A percentile compares a stretch with the other conserved stretches of the same genome.
These are phyloP conservation scores for Plagiodera versicolora DNA, from an alignment of 2,888 invertebrate genomes.

Conservation along the genomic window DNA sequence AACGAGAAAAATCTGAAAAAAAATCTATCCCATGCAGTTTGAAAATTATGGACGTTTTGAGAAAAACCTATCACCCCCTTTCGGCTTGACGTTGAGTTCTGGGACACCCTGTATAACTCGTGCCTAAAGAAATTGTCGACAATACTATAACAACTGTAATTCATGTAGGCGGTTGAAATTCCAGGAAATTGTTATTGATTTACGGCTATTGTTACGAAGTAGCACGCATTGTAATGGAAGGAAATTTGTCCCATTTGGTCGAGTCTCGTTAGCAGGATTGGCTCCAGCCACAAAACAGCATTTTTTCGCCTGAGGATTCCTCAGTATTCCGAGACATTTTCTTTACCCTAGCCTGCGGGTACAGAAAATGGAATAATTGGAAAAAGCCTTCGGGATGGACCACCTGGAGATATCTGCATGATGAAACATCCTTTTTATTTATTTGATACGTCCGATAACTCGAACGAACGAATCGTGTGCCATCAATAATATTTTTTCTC, in stretches of 20 bases:
- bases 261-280: background rate
- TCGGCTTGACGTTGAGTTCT: too few relatives aligned
- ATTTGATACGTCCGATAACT: slow-evolving; percentile 3
- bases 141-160: background rate
- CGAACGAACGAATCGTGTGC: slow-evolving; percentile 3
- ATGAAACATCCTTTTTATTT: background rate
- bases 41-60: too few relatives aligned
- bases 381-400: too few relatives aligned
- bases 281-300: background rate
- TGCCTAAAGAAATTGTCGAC: background rate
- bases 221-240: background rate
- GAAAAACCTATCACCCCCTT: too few relatives aligned
- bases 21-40: too few relatives aligned
- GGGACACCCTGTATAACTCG: too few relatives aligned
- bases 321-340: too few relatives aligned
- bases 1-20: too few relatives aligned
- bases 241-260: background rate
- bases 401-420: background rate
- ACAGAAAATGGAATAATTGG: too few relatives aligned
- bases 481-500: slow-evolving; percentile 11
- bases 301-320: too few relatives aligned
- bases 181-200: background rate
- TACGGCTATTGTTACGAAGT: background rate
- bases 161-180: background rate
- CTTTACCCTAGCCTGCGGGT: too few relatives aligned